Percentiles rank a stretch among this genome's conserved stretches.
These are phyloP conservation scores for Hybognathus amarus DNA, from an alignment of 2,797 vertebrate genomes.

Conservation along the genomic window DNA sequence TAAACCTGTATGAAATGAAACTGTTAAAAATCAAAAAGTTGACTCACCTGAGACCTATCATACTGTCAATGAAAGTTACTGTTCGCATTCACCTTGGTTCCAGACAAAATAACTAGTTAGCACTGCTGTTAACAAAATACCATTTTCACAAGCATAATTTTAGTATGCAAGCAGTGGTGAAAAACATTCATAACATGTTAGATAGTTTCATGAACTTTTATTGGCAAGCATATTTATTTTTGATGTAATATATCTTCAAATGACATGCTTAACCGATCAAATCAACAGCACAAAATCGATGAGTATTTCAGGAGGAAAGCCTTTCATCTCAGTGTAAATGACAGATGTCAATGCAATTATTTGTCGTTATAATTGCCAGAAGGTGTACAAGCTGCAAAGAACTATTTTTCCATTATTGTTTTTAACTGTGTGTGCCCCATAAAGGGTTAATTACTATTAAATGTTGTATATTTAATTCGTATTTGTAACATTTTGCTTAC, in stretches of 20 bases:
- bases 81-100: not conserved
- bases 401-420: not conserved
- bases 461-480: not conserved
- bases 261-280: not conserved
- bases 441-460: not conserved
- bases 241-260: not conserved
- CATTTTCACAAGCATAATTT: not conserved
- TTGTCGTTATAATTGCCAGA: not conserved
- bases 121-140: not conserved
- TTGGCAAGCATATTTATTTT: not conserved
- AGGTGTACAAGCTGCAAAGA: not conserved
- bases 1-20: constrained; percentile 13
- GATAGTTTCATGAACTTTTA: not conserved
- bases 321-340: not conserved
- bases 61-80: not conserved
- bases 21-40: not conserved
- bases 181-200: not conserved
- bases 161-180: not conserved
- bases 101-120: not conserved
- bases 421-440: not conserved
- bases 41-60: not conserved
- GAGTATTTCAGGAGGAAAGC: not conserved
- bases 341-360: not conserved
- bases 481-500: not conserved
- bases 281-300: too few relatives aligned